Evolutionary conservation across 2,888 invertebrate genomes (phyloP).

Genomic region (Automeris io): DNA sequence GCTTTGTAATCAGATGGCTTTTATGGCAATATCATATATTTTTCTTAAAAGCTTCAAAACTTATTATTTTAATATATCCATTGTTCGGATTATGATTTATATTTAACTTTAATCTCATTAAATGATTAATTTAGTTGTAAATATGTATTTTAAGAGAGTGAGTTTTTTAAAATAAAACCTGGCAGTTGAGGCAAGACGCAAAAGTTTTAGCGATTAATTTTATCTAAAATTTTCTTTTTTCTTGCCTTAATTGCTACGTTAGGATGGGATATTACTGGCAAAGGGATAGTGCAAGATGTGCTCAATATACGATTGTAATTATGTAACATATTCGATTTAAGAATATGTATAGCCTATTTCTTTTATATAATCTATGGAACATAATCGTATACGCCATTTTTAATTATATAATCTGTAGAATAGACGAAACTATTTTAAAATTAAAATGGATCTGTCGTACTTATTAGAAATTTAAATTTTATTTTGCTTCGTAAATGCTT

Average conservation of each 20-base stretch:
- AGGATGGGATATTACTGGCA: constrained; percentile 35
- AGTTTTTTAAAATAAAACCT: constrained; percentile 35
- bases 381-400: not conserved
- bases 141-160: constrained; percentile 23
- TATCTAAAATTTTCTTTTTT: constrained; percentile 9
- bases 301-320: constrained; percentile 46
- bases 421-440: not conserved
- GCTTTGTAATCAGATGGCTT: constrained; percentile 25
- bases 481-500: not conserved
- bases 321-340: constrained; percentile 8
- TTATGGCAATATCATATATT: too few species aligned
- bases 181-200: constrained; percentile 63
- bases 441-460: too few species aligned
- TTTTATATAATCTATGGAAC: not conserved
- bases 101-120: too few species aligned
- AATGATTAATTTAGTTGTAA: constrained; percentile 29
- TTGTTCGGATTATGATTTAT: too few species aligned
- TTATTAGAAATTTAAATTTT: too few species aligned
- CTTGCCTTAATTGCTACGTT: constrained; percentile 71
- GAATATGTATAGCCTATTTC: not conserved
- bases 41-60: not conserved
- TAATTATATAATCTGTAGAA: not conserved
- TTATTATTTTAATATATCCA: too few species aligned
- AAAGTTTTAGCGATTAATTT: too few species aligned
- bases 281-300: constrained; percentile 41